These are phyloP conservation scores for Kryphioiulus occultus DNA, from an alignment of 2,888 invertebrate genomes.

Conservation along the genomic window DNA sequence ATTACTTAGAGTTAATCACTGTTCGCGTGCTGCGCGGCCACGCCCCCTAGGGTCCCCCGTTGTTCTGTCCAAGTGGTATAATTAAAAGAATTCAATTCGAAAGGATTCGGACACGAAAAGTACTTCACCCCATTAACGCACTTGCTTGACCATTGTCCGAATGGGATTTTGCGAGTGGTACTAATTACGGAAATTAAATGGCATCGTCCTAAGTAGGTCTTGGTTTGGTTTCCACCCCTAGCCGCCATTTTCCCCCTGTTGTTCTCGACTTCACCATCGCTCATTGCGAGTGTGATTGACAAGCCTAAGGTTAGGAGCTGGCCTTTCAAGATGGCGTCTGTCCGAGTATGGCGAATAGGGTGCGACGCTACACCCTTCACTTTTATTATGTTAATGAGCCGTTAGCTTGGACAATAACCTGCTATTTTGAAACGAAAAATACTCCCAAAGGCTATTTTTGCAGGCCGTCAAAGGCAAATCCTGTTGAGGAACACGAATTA, in stretches of 20 bases:
- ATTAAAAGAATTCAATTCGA: not conserved
- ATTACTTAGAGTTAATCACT: not conserved
- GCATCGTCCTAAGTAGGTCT: not conserved
- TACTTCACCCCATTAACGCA: not conserved
- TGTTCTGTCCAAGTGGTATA: slow-evolving; percentile 1
- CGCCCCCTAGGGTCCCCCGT: not conserved
- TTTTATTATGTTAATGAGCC: slow-evolving; percentile 40
- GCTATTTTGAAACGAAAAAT: slow-evolving; percentile 30
- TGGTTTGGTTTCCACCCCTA: not conserved
- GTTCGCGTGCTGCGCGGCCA: not conserved
- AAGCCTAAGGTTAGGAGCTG: not conserved
- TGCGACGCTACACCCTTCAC: slow-evolving; percentile 36
- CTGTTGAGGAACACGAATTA: slow-evolving; percentile 13
- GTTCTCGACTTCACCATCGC: not conserved
- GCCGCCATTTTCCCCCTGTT: slow-evolving; percentile 36
- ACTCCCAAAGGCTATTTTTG: slow-evolving; percentile 21
- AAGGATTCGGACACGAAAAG: not conserved
- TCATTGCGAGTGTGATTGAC: not conserved
- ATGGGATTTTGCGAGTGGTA: not conserved
- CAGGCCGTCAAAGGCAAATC: slow-evolving; percentile 6
- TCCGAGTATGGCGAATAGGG: slow-evolving; percentile 11
- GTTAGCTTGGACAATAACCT: slow-evolving; percentile 36
- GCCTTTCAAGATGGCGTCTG: slow-evolving; percentile 16
- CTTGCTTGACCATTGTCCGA: slow-evolving; percentile 12
- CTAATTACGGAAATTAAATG: not conserved